A percentile compares a stretch with the other conserved stretches of the same genome.
These are phyloP conservation scores for Cosmopolites sordidus DNA, from an alignment of 2,888 invertebrate genomes.

Conservation along the genomic window DNA sequence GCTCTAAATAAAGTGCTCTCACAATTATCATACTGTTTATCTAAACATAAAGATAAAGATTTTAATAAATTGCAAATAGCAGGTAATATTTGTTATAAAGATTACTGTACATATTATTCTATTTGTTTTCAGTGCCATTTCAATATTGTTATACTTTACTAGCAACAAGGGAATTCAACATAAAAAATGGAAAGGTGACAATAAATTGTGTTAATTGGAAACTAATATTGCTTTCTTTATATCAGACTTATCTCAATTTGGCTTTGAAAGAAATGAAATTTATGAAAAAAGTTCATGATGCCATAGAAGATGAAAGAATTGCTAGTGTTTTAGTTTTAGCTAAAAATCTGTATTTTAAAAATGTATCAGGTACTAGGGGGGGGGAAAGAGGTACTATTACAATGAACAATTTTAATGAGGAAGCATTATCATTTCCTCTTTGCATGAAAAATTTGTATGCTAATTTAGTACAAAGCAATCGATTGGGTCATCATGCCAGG, in stretches of 20 bases:
- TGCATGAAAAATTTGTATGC: slow-evolving; percentile 63
- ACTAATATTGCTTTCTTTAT: slow-evolving; percentile 50
- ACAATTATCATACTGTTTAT: not conserved
- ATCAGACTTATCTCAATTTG: slow-evolving; percentile 47
- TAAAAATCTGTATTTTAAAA: slow-evolving; percentile 27
- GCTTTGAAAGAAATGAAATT: slow-evolving; percentile 42
- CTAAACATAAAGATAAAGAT: not conserved
- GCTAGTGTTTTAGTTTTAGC: slow-evolving; percentile 41
- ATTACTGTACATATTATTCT: too few species aligned
- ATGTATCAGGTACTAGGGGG: not conserved
- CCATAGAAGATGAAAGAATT: slow-evolving; percentile 42
- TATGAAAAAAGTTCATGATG: slow-evolving; percentile 42
- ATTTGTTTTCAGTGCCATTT: slow-evolving; percentile 49
- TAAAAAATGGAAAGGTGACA: slow-evolving; percentile 52
- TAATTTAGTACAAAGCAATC: slow-evolving; percentile 54
- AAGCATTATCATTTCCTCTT: slow-evolving; percentile 54
- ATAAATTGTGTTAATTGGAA: slow-evolving; percentile 59
- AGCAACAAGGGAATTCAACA: slow-evolving; percentile 53
- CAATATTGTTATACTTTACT: slow-evolving; percentile 53
- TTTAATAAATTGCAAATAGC: too few species aligned
- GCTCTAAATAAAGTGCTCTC: not conserved
- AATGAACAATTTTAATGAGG: slow-evolving; percentile 47
- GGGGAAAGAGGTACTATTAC: slow-evolving; percentile 26
- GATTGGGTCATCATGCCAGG: slow-evolving; percentile 60
- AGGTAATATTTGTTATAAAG: too few species aligned